These are phyloP conservation scores for Polydesmus complanatus DNA, from an alignment of 2,888 invertebrate genomes.

Conservation along the genomic window DNA sequence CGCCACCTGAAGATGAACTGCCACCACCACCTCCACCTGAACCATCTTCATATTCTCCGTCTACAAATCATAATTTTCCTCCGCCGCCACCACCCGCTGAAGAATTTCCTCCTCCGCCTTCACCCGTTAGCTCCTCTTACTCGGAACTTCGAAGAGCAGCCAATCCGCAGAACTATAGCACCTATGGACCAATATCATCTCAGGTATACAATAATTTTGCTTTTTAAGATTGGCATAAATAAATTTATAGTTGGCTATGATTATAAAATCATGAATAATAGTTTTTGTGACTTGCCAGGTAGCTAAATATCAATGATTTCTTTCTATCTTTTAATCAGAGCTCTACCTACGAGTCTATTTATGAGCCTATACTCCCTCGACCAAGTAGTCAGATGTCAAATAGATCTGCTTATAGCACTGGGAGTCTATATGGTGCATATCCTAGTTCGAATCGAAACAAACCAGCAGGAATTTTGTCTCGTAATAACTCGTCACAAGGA, in stretches of 20 bases:
- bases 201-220: slow-evolving; percentile 14
- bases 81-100: slow-evolving; percentile 43
- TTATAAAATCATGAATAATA: too few relatives aligned
- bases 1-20: slow-evolving; percentile 20
- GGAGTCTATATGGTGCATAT: slow-evolving; percentile 53
- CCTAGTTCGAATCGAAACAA: slow-evolving; percentile 34
- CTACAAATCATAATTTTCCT: slow-evolving; percentile 27
- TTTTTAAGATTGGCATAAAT: too few relatives aligned
- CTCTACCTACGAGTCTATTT: slow-evolving; percentile 72
- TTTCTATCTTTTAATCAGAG: slow-evolving; percentile 35
- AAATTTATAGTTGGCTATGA: too few relatives aligned
- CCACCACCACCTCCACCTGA: slow-evolving; percentile 40
- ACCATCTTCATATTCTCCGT: slow-evolving; percentile 27
- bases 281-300: too few relatives aligned
- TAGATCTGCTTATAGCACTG: slow-evolving; percentile 38
- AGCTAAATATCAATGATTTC: too few relatives aligned
- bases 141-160: slow-evolving; percentile 18
- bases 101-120: slow-evolving; percentile 65
- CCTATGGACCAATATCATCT: slow-evolving; percentile 19
- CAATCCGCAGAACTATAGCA: slow-evolving; percentile 42
- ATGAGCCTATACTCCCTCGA: slow-evolving; percentile 75
- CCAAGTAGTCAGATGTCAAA: slow-evolving; percentile 40
- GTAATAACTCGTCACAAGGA: slow-evolving; percentile 10
- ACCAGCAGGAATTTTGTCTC: slow-evolving; percentile 26
- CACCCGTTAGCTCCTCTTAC: slow-evolving; percentile 60